Evolutionary conservation across 2,113 vertebrate genomes (phyloP), one percentile per base, ranked within the genome.

Genomic region (Acrocephalus kingi): DNA sequence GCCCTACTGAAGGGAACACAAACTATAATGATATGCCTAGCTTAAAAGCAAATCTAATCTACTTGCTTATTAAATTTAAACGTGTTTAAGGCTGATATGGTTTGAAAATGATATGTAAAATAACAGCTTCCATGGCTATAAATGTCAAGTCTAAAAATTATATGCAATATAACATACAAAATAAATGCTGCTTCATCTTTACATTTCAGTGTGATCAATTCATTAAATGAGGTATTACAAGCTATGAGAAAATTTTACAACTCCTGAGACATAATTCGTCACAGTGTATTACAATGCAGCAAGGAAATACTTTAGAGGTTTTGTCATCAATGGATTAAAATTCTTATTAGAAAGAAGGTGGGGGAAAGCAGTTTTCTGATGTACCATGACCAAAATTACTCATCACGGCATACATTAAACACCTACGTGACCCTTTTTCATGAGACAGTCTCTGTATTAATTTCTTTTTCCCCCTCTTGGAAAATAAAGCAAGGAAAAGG

Each of bases 61-160:
- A 97, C 97, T 98, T 98, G 98, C 98, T 98, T 98, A 98, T 98
- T 98, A 98, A 98, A 98, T 98, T 98, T 98, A 98, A 98, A 98
- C 98, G 98, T 98, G 98, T 98, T 98, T 98, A 98, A 98, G 97
- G 97, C 97, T 98, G 98, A 98, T 98, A 98, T 22, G 96, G 97
- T 97, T 98, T 97, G 97, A 98, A 98, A 98, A 98, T 97, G 94
- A 95, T 98, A 97, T 97, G 98, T 98, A 97, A 98, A 98, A 97
- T 98, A 98, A 98, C 98, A 97, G 96, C 97, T 97, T 98, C 97
- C 96, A 96, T 95, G 96, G 98, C 98, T 97, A 98, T 98, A 98
- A 98, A 98, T 97, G 98, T 98, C 98, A 98, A 97, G 96, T 93
- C 96, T 96, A 93, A 98, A 98, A 98, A 98, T 98, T 98, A 98